Evolutionary conservation across 2,797 vertebrate genomes (phyloP).

Genomic region (Crenichthys baileyi): DNA sequence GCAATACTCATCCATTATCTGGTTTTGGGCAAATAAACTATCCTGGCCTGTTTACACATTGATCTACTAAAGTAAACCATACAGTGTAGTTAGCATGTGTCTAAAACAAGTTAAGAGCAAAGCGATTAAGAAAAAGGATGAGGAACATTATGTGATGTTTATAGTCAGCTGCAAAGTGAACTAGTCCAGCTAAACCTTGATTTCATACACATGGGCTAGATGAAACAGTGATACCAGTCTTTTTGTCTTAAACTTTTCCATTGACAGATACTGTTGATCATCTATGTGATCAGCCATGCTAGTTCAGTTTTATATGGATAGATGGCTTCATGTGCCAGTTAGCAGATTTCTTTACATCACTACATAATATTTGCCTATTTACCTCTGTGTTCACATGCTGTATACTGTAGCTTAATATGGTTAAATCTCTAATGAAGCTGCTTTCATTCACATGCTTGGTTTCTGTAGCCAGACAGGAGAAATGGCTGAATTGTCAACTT

Average conservation of each 20-base stretch:
- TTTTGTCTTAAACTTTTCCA: background rate
- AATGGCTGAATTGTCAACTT: no score
- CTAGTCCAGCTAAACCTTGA: background rate
- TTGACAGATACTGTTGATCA: background rate
- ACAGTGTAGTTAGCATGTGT: background rate
- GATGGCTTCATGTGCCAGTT: no score
- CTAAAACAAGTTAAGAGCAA: background rate
- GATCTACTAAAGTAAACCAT: background rate
- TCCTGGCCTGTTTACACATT: background rate
- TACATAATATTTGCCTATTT: no score
- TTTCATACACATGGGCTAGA: background rate
- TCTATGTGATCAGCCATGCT: background rate
- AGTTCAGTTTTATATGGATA: no score
- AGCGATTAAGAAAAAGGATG: background rate
- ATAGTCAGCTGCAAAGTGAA: background rate
- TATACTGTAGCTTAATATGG: no score
- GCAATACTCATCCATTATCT: background rate
- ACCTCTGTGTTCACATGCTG: no score
- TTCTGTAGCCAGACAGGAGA: no score
- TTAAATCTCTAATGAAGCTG: no score
- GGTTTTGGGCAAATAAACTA: constrained; percentile 1
- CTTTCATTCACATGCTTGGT: no score
- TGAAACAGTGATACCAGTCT: background rate
- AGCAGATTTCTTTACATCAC: no score
- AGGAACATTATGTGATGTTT: background rate